These are phyloP conservation scores for Drosophila ambigua DNA, from an alignment of 1,140 invertebrate genomes.

Conservation along the genomic window DNA sequence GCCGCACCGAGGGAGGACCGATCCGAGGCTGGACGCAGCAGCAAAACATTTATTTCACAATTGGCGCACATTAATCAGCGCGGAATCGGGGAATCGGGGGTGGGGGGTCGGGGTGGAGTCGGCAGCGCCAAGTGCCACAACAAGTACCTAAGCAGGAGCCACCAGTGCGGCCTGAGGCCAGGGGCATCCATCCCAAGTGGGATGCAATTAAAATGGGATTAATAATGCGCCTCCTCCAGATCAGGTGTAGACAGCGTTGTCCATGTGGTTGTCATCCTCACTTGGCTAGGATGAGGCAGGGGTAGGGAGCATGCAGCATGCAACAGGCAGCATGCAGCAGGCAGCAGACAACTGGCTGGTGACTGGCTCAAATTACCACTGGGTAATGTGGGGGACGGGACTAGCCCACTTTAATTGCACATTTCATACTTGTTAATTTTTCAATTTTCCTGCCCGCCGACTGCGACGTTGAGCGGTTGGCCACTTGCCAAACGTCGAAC, in stretches of 20 bases:
- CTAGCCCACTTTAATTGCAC: conserved; percentile 77
- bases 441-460: conserved; percentile 77
- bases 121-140: conserved; percentile 52
- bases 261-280: conserved; percentile 60
- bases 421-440: conserved; percentile 83
- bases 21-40: conserved; percentile 11
- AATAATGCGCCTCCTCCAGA: conserved; percentile 63
- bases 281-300: conserved; percentile 28
- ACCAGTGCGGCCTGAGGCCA: not conserved
- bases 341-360: not conserved
- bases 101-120: conserved; percentile 23
- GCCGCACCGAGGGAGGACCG: not conserved
- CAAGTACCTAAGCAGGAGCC: conserved; percentile 62
- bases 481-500: conserved; percentile 78
- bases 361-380: conserved; percentile 56
- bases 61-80: conserved; percentile 79
- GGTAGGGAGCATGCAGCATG: not conserved
- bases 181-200: conserved; percentile 34
- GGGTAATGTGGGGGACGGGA: conserved; percentile 29
- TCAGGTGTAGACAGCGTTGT: conserved; percentile 70
- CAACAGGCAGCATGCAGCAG: no score
- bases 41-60: conserved; percentile 77
- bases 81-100: conserved; percentile 40
- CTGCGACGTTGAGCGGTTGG: conserved; percentile 52
- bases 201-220: conserved; percentile 78